Conservation (phyloP, 2,797 vertebrate genomes). For the Netta rufina region DNA sequence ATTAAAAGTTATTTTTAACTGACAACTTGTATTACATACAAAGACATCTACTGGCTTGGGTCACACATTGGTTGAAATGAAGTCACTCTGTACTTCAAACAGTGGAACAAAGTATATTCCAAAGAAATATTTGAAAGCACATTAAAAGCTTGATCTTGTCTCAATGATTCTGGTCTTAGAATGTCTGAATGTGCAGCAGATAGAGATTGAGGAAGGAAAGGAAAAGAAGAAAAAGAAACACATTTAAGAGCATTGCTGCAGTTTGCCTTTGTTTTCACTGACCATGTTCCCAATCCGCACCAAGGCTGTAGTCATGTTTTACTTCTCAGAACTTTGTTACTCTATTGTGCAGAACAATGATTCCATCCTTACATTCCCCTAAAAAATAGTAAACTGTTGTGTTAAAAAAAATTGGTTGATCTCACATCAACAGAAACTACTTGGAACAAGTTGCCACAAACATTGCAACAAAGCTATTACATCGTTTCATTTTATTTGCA, state of each 20-base stretch:
- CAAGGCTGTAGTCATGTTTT: background rate
- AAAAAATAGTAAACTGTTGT: background rate
- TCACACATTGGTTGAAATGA: background rate
- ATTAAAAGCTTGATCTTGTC: background rate
- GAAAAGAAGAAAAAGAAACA: background rate
- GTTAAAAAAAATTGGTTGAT: background rate
- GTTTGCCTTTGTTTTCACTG: background rate
- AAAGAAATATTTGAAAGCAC: background rate
- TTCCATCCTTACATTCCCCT: background rate
- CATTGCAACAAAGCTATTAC: background rate
- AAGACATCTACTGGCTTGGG: background rate
- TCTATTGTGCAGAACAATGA: background rate
- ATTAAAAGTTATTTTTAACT: background rate
- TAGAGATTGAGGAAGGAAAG: background rate
- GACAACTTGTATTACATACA: background rate
- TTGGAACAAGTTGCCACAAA: background rate
- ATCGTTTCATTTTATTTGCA: background rate
- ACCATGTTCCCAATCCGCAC: background rate
- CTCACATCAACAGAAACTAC: background rate
- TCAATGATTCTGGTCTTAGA: background rate
- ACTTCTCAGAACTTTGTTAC: background rate
- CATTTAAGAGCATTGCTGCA: background rate
- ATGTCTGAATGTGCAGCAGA: background rate
- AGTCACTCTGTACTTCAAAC: background rate
- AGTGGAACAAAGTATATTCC: background rate